These are phyloP conservation scores for Hypomesus transpacificus DNA, from an alignment of 2,113 vertebrate genomes.

Conservation along the genomic window DNA sequence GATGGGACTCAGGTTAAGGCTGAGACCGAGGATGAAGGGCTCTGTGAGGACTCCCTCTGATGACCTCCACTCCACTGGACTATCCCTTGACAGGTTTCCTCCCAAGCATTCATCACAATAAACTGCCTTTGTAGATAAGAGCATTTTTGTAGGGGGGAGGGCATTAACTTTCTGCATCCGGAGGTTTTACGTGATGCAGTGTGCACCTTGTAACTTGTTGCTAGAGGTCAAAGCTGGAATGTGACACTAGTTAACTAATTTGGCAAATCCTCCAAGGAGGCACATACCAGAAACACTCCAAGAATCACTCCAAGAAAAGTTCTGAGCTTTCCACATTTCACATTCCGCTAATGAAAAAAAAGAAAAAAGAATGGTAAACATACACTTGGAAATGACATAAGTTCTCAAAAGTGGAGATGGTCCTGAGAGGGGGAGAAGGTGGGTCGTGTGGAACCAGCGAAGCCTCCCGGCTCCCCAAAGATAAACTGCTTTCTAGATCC, in stretches of 20 bases:
- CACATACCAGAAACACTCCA: conserved; percentile 1
- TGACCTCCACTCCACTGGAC: neutral
- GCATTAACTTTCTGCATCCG: neutral
- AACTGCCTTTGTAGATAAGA: neutral
- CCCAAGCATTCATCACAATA: conserved; percentile 10
- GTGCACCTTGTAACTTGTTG: neutral
- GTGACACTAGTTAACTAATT: conserved; percentile 18
- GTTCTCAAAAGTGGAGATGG: neutral
- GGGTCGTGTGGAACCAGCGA: neutral
- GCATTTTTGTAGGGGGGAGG: neutral
- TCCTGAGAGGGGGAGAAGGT: neutral
- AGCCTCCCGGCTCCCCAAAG: neutral
- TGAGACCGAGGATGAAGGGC: neutral
- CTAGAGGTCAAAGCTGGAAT: conserved; percentile 27
- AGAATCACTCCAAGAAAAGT: neutral
- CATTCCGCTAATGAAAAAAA: neutral
- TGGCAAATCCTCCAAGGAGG: neutral
- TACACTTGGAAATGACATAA: neutral
- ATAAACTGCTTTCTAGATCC: conserved; percentile 11
- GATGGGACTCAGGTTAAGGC: conserved; percentile 5
- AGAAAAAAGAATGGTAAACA: neutral
- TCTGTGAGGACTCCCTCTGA: neutral
- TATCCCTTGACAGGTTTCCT: neutral
- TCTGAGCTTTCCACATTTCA: neutral
- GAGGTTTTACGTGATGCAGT: conserved; percentile 12